These are phyloP conservation scores for Petromus typicus DNA, from an alignment of 2,113 vertebrate species.

Conservation along the genomic window DNA sequence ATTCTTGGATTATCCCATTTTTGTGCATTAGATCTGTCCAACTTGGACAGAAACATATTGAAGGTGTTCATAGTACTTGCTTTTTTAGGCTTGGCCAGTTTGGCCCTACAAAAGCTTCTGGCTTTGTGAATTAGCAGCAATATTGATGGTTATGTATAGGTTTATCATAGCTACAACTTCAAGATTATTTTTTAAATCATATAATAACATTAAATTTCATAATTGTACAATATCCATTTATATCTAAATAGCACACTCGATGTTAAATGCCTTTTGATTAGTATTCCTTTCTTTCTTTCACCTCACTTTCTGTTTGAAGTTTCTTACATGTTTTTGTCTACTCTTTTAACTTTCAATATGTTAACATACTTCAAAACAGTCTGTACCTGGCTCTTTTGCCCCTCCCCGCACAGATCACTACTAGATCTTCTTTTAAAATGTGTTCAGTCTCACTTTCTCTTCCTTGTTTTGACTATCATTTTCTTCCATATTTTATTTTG, in stretches of 20 bases:
- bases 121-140: background rate
- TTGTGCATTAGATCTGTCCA: background rate
- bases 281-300: background rate
- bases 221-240: background rate
- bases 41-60: background rate
- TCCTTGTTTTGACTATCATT: background rate
- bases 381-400: background rate
- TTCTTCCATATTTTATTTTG: slow-evolving; percentile 5
- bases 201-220: background rate
- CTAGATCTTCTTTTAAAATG: background rate
- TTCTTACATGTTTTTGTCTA: background rate
- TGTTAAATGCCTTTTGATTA: background rate
- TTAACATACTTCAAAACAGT: background rate
- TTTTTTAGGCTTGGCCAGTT: background rate
- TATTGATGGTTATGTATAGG: background rate
- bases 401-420: background rate
- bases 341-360: background rate
- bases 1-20: background rate
- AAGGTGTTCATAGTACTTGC: background rate
- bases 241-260: slow-evolving; percentile 4
- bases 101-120: background rate
- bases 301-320: background rate
- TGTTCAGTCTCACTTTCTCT: background rate
- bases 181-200: background rate
- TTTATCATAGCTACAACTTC: background rate